Percentiles rank a stretch among this genome's conserved stretches.
phyloP scores from a whole-genome alignment of 2,113 vertebrate species.

The Antigone vipio region DNA sequence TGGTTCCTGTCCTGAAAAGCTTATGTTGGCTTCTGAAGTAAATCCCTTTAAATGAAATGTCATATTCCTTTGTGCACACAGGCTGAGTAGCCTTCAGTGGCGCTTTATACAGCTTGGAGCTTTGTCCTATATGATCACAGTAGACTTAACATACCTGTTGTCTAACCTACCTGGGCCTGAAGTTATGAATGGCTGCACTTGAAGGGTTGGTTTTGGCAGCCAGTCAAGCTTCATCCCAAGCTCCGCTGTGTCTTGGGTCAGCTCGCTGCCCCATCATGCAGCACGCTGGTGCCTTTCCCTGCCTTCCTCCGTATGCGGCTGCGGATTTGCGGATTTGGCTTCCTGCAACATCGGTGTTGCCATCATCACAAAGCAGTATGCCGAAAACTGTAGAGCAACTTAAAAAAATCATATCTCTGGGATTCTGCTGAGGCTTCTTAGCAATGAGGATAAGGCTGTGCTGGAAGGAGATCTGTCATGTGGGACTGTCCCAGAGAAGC shows the following conservation, averaged over 20 bases:
- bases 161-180: neutral
- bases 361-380: fast-evolving
- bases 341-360: neutral
- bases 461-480: neutral
- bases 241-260: neutral
- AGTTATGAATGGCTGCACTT: neutral
- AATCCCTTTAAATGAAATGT: neutral
- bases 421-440: constrained; percentile 26
- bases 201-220: neutral
- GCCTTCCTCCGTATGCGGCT: neutral
- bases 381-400: fast-evolving
- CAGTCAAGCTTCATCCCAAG: neutral
- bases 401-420: neutral
- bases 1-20: neutral
- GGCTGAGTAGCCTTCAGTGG: neutral
- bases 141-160: neutral
- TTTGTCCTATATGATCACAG: neutral
- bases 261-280: neutral
- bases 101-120: neutral
- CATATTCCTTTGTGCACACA: neutral
- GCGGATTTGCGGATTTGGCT: neutral
- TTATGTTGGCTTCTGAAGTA: neutral
- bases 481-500: neutral
- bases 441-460: neutral
- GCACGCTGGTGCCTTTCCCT: neutral